These are phyloP conservation scores for Falco biarmicus DNA, from an alignment of 2,797 vertebrate species.

Conservation along the genomic window DNA sequence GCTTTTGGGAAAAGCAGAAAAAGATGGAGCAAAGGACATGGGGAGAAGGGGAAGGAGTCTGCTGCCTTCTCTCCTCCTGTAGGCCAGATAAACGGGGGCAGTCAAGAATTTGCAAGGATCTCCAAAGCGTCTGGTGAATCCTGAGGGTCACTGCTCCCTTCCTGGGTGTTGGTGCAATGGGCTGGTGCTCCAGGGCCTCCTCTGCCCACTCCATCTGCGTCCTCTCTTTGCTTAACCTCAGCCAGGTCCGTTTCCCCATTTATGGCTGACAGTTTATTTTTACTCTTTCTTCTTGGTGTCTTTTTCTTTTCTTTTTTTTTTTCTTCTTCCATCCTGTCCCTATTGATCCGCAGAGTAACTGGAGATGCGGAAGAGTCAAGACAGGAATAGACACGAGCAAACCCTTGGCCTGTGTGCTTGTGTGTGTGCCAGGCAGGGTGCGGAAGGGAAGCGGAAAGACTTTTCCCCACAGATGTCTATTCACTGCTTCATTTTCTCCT, in stretches of 20 bases:
- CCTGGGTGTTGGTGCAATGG: not conserved
- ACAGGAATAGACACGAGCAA: slow-evolving; percentile 63
- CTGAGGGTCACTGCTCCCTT: not conserved
- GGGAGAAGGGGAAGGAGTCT: not conserved
- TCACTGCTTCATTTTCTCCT: not conserved
- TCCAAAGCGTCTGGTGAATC: not conserved
- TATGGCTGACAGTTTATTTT: slow-evolving; percentile 44
- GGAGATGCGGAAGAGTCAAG: slow-evolving; percentile 61
- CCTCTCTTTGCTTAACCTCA: not conserved
- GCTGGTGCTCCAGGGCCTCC: not conserved
- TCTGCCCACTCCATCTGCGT: not conserved
- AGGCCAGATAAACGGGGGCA: too few relatives aligned
- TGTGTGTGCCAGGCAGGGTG: not conserved
- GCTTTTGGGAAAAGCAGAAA: not conserved
- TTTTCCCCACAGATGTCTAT: slow-evolving; percentile 18
- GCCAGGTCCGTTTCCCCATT: not conserved
- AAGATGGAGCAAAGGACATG: not conserved
- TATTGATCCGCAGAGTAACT: slow-evolving; percentile 69
- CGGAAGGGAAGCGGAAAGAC: not conserved
- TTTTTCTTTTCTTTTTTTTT: not conserved
- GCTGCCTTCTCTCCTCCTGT: not conserved
- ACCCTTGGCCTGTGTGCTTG: not conserved
- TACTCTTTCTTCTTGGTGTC: slow-evolving; percentile 2
- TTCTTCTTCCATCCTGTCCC: slow-evolving; percentile 52
- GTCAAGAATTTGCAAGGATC: not conserved